Conservation (phyloP, 2,113 vertebrate genomes). For the Isichthys henryi region DNA sequence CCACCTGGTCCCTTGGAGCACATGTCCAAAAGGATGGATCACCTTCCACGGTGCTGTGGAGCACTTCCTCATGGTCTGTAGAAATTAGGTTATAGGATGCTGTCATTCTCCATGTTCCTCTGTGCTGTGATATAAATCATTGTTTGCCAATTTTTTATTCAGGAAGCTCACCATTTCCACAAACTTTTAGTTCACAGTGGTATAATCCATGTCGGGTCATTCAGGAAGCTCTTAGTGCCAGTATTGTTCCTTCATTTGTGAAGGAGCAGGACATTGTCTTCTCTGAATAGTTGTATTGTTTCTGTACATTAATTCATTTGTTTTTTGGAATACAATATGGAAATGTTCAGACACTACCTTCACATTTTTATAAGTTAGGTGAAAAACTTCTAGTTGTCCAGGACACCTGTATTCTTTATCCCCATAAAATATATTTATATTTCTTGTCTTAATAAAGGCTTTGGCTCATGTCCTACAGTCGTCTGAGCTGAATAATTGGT, state of each 20-base stretch:
- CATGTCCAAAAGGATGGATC: background rate
- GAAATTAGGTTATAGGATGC: background rate
- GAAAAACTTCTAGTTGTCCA: background rate
- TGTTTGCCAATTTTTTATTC: background rate
- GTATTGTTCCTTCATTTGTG: background rate
- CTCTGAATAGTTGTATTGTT: background rate
- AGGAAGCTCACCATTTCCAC: background rate
- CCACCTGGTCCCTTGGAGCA: conserved; percentile 25
- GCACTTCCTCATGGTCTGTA: background rate
- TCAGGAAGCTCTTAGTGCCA: background rate
- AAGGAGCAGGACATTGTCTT: background rate
- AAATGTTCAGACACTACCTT: background rate
- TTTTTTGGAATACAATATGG: background rate
- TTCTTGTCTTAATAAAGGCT: background rate
- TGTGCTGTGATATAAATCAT: background rate
- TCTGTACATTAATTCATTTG: background rate
- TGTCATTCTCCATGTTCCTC: background rate
- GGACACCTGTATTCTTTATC: background rate
- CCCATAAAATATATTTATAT: background rate
- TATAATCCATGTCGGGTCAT: background rate
- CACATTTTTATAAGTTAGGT: background rate
- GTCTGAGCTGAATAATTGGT: background rate
- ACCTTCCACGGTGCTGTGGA: conserved; percentile 5
- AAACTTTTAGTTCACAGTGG: background rate
- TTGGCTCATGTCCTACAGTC: background rate